phyloP scores from a whole-genome alignment of 2,888 invertebrate species.

The Eupeodes luniger region DNA sequence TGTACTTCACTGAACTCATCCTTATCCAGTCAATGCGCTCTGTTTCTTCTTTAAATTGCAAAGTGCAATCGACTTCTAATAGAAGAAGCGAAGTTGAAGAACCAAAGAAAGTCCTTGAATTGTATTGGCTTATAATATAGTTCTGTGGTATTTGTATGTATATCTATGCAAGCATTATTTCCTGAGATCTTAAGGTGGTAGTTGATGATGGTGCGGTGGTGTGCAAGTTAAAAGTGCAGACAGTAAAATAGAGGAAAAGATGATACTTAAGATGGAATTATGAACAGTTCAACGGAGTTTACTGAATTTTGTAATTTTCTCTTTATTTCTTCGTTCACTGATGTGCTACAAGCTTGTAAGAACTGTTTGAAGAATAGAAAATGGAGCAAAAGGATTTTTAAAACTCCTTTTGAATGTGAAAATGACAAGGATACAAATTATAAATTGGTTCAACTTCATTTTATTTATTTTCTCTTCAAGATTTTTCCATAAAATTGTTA shows the following conservation, averaged over 20 bases:
- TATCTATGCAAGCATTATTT: not conserved
- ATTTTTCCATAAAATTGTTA: not conserved
- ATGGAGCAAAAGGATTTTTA: no score
- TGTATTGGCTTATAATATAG: slow-evolving; percentile 45
- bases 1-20: slow-evolving; percentile 18
- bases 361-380: no score
- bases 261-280: slow-evolving; percentile 62
- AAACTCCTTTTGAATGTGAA: not conserved
- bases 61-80: slow-evolving; percentile 55
- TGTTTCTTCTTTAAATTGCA: slow-evolving; percentile 19
- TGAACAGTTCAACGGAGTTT: slow-evolving; percentile 53
- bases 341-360: no score
- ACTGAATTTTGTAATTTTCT: slow-evolving; percentile 21
- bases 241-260: slow-evolving; percentile 15
- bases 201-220: not conserved
- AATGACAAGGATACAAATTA: not conserved
- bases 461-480: not conserved
- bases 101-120: slow-evolving; percentile 6
- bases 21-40: not conserved
- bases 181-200: not conserved
- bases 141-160: slow-evolving; percentile 44
- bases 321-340: not conserved
- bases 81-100: slow-evolving; percentile 16
- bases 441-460: slow-evolving; percentile 1
- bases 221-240: slow-evolving; percentile 26